phyloP scores from a whole-genome alignment of 2,888 invertebrate genomes.

The Ferdinandea cuprea region DNA sequence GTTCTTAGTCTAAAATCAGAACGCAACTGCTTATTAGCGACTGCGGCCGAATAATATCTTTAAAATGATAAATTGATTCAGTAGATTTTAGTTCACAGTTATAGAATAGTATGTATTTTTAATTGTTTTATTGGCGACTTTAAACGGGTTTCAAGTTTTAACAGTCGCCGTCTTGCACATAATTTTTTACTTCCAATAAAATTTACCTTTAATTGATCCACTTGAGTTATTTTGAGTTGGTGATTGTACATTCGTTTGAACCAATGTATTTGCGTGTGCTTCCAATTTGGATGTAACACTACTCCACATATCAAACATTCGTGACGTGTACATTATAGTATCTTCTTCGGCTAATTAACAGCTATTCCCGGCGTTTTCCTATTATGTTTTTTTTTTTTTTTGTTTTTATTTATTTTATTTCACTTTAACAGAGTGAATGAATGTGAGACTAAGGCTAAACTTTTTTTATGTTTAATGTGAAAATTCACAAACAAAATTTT shows the following conservation, averaged over 20 bases:
- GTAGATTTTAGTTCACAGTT: too few species aligned
- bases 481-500: conserved; percentile 75
- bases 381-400: conserved; percentile 11
- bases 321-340: conserved; percentile 83
- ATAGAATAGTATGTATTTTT: too few species aligned
- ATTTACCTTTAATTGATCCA: conserved; percentile 83
- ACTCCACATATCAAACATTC: conserved; percentile 84
- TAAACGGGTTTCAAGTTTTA: too few species aligned
- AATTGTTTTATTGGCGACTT: too few species aligned
- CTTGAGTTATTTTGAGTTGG: conserved; percentile 83
- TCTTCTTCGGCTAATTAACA: conserved; percentile 39
- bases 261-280: conserved; percentile 83
- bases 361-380: conserved; percentile 13
- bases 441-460: conserved; percentile 47
- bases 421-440: too few species aligned
- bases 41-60: too few species aligned
- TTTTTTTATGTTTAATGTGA: conserved; percentile 56
- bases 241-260: conserved; percentile 83
- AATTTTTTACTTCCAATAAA: not conserved
- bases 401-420: conserved; percentile 33
- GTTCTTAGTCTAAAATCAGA: too few species aligned
- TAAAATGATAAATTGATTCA: too few species aligned
- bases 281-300: conserved; percentile 84
- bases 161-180: not conserved
- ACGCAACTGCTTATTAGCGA: too few species aligned